These are phyloP conservation scores for Drosophila dives DNA, from an alignment of 2,888 invertebrate species.

Conservation along the genomic window DNA sequence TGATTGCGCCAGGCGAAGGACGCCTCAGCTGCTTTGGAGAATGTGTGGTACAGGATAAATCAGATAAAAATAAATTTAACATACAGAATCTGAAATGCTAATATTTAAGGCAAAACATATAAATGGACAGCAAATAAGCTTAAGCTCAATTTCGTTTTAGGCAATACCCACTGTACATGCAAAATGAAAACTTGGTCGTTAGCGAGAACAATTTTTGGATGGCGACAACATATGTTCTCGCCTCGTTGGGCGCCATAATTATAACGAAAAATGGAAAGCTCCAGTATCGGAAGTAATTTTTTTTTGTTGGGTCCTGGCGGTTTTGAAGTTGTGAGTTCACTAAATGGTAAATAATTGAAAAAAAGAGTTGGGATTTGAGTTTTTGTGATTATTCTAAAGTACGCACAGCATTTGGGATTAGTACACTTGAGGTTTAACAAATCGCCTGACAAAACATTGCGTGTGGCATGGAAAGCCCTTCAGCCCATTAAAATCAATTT, in stretches of 20 bases:
- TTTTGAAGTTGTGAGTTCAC: conserved; percentile 40
- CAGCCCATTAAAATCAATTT: conserved; percentile 61
- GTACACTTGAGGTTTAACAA: conserved; percentile 30
- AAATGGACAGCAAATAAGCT: neutral
- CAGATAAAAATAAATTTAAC: neutral
- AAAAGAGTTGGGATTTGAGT: conserved; percentile 23
- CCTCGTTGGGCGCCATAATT: conserved; percentile 79
- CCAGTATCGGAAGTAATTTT: conserved; percentile 19
- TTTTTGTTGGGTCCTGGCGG: conserved; percentile 8
- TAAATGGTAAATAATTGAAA: conserved; percentile 65
- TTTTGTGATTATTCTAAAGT: neutral
- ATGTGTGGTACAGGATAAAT: conserved; percentile 29
- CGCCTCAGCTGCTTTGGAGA: conserved; percentile 14
- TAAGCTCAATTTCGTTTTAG: neutral
- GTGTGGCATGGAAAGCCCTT: conserved; percentile 6
- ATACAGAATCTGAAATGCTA: neutral
- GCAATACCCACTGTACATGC: conserved; percentile 26
- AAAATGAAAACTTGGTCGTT: conserved; percentile 29
- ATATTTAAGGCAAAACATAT: neutral
- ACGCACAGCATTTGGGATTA: conserved; percentile 24
- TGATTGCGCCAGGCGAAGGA: conserved; percentile 10
- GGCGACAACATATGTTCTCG: conserved; percentile 72
- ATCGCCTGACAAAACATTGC: conserved; percentile 33
- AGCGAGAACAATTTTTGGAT: conserved; percentile 12
- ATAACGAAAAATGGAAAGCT: conserved; percentile 49